Conservation (phyloP, 1,140 invertebrate species). For the Macrobrachium rosenbergii region DNA sequence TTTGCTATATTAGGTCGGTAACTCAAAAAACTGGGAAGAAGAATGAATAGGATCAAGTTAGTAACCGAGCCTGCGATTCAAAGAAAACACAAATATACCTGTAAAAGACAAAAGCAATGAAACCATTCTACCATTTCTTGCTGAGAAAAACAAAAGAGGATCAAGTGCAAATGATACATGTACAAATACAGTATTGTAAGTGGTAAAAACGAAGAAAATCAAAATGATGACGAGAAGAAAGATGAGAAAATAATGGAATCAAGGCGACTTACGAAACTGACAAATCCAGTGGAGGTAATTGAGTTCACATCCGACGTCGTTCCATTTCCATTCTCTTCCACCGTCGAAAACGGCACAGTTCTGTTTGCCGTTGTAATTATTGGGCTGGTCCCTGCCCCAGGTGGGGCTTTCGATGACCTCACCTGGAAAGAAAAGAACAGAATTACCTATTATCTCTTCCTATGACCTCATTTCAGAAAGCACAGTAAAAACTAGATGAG, state of each 20-base stretch:
- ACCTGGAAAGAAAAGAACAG: constrained; percentile 72
- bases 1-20: too few species aligned
- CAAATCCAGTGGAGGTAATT: constrained; percentile 94
- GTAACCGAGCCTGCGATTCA: too few species aligned
- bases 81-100: too few species aligned
- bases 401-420: constrained; percentile 82
- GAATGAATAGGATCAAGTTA: too few species aligned
- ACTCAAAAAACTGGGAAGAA: too few species aligned
- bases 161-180: too few species aligned
- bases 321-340: constrained; percentile 90
- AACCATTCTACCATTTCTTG: too few species aligned
- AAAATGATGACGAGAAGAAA: not conserved
- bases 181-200: not conserved
- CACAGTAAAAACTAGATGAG: not conserved
- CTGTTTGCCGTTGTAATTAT: constrained; percentile 95
- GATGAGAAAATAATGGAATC: not conserved
- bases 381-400: constrained; percentile 94
- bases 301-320: constrained; percentile 93
- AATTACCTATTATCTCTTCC: constrained; percentile 21
- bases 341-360: constrained; percentile 94
- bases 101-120: too few species aligned
- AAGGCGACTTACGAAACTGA: constrained; percentile 75
- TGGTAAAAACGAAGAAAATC: not conserved
- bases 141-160: too few species aligned
- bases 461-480: not conserved